phyloP scores from a whole-genome alignment of 2,888 invertebrate genomes.

The Lasioglossum calceatum region DNA sequence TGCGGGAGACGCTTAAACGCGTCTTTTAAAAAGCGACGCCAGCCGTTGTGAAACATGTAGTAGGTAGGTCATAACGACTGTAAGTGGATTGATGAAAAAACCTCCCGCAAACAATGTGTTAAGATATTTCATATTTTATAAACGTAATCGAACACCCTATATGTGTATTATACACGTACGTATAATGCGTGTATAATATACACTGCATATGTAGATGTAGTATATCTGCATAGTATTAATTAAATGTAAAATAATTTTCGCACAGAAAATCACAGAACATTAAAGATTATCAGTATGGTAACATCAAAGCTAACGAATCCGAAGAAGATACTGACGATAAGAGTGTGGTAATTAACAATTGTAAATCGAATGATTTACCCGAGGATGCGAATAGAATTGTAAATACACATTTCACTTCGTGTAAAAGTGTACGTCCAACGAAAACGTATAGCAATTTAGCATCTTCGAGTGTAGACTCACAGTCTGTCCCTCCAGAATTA shows the following conservation, averaged over 20 bases:
- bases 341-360: conserved; percentile 84
- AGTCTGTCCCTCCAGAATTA: conserved; percentile 87
- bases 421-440: conserved; percentile 65
- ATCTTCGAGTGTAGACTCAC: conserved; percentile 66
- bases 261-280: conserved; percentile 43
- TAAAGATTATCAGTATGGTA: conserved; percentile 66
- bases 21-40: too few relatives aligned
- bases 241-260: neutral
- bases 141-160: neutral
- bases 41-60: too few relatives aligned
- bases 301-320: conserved; percentile 81
- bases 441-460: conserved; percentile 68
- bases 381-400: conserved; percentile 55
- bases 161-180: neutral
- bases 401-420: conserved; percentile 53
- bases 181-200: neutral
- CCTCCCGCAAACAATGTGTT: too few relatives aligned
- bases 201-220: neutral
- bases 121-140: neutral
- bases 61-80: too few relatives aligned
- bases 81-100: too few relatives aligned
- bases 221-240: neutral
- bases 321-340: conserved; percentile 87
- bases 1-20: too few relatives aligned
- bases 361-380: conserved; percentile 67